Conservation (phyloP, 2,888 invertebrate genomes). For the Coremacera marginata region DNA sequence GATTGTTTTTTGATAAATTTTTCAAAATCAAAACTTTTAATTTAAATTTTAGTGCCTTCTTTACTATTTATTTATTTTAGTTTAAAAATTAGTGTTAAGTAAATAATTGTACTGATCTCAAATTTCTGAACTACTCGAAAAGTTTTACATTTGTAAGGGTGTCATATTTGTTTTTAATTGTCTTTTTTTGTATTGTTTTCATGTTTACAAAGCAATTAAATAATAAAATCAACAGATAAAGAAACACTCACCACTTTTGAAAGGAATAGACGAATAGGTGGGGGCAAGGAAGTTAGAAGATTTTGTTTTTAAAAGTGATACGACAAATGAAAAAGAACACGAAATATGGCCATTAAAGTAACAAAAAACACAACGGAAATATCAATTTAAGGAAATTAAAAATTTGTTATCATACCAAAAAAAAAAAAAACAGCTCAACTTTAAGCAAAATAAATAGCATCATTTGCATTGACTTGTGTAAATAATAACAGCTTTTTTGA, state of each 20-base stretch:
- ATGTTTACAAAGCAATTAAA: slow-evolving; percentile 11
- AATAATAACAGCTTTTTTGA: no score
- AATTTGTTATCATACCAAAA: background rate
- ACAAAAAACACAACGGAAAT: background rate
- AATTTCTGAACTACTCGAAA: no score
- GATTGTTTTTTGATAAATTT: no score
- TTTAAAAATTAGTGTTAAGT: no score
- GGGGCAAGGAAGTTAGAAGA: background rate
- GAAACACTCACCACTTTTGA: background rate
- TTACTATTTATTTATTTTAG: no score
- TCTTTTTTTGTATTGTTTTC: background rate
- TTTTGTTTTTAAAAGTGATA: background rate
- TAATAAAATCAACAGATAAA: background rate
- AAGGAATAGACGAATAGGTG: background rate
- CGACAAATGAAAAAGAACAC: background rate
- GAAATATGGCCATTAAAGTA: background rate
- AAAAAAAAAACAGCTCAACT: background rate
- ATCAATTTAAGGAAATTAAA: background rate
- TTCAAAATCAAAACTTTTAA: no score
- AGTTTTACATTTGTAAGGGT: background rate
- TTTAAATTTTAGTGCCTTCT: no score
- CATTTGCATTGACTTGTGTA: no score
- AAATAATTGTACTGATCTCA: no score
- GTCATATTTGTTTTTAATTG: background rate
- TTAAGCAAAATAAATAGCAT: no score